Evolutionary conservation across 2,113 vertebrate species (phyloP), one percentile per base, ranked within the genome.

Genomic region (Microtus oregoni): DNA sequence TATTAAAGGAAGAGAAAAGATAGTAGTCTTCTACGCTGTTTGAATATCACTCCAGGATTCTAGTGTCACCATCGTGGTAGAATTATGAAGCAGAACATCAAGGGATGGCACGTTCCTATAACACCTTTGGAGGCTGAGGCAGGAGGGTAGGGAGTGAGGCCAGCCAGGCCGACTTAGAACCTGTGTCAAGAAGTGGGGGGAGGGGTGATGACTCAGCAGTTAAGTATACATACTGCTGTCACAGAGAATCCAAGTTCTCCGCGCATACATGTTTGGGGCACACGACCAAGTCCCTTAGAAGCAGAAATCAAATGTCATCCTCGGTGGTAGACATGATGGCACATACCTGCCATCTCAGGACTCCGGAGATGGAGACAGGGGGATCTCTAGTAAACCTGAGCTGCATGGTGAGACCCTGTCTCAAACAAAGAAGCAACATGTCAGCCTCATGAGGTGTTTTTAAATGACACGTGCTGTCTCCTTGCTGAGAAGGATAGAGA

Each of bases 261-360:
- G 4, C 15, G 7, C 44, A 55, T 15, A 50, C 14, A 55, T 20
- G 32, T 4, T 35, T 14, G 24, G 1, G 7, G 0, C 32, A 0
- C 32, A 61, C 58, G n/a, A 86, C 67, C 70, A 85, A 41, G 13
- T 3, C 11, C 35, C 67, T 81, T 3, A 8, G 55, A 52, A 47
- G 13, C 35, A 14, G 75, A 58, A 92, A 26, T 73, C 76, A 20
- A 52, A 81, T 2, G 0, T n/a, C 30, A 30, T 3, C 73, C 30
- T 55, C 35, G 0, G 4, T 52, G 19, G 11, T 35, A 35, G 19
- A 50, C 44, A 8, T 26, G 17, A 7, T n/a, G 32, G 2, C 30
- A 26, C 65, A 52, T 12, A 47, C 11, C 63, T 68, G 63, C 5
- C 12, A 68, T 68, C 28, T 47, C 44, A 70, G 32, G 19, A 72